These are phyloP conservation scores for Stichopus chloronotus DNA, from an alignment of 35 echinoderm and acorn worm genomes.

Conservation along the genomic window DNA sequence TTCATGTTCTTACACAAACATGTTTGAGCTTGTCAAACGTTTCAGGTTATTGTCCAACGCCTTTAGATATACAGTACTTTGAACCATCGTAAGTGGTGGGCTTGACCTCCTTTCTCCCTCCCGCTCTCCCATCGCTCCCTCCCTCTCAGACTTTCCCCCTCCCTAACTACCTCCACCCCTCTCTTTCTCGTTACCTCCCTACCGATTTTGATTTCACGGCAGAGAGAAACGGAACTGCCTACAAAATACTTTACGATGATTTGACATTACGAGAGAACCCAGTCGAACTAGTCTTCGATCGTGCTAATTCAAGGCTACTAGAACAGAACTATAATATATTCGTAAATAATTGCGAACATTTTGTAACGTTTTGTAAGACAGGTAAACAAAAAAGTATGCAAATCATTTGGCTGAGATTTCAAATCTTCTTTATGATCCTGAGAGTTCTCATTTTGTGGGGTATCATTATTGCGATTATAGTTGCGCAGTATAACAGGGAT, in stretches of 20 bases:
- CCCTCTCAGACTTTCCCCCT: too few species aligned
- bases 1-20: too few species aligned
- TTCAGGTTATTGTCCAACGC: too few species aligned
- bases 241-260: slow-evolving; percentile 36
- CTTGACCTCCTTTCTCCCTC: too few species aligned
- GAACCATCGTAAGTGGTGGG: too few species aligned
- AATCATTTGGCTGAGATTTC: not conserved
- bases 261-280: not conserved
- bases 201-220: too few species aligned
- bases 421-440: not conserved
- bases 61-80: too few species aligned
- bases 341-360: slow-evolving; percentile 44
- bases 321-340: not conserved
- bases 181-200: too few species aligned
- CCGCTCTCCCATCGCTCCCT: too few species aligned
- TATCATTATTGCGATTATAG: not conserved
- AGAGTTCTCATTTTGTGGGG: not conserved
- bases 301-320: slow-evolving; percentile 8
- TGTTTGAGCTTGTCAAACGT: too few species aligned
- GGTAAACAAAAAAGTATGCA: slow-evolving; percentile 22
- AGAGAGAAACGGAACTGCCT: slow-evolving; percentile 37
- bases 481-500: not conserved
- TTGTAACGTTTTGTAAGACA: slow-evolving; percentile 42
- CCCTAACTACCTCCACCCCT: too few species aligned
- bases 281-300: slow-evolving; percentile 15